phyloP scores from a whole-genome alignment of 2,888 invertebrate genomes.

The Diabrotica balteata region DNA sequence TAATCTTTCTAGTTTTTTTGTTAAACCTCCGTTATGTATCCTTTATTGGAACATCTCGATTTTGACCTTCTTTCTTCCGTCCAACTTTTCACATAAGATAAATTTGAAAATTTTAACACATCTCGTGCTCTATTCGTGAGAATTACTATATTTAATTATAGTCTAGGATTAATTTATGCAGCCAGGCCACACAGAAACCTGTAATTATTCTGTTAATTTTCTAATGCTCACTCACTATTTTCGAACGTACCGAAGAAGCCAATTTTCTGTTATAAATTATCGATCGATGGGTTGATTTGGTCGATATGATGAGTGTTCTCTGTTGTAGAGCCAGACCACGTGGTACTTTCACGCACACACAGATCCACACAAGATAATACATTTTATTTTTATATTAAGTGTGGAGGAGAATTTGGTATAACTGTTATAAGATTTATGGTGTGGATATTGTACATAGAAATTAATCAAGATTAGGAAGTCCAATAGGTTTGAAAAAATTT shows the following conservation, averaged over 20 bases:
- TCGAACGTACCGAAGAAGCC: constrained; percentile 27
- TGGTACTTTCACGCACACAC: constrained; percentile 23
- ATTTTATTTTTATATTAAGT: constrained; percentile 11
- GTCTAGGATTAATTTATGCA: constrained; percentile 28
- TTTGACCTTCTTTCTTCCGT: constrained; percentile 24
- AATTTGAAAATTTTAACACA: constrained; percentile 33
- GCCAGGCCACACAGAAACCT: constrained; percentile 27
- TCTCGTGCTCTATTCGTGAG: constrained; percentile 31
- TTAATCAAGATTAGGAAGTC: too few relatives aligned
- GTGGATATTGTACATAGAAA: too few relatives aligned
- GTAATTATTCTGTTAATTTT: constrained; percentile 26
- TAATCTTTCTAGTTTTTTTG: constrained; percentile 5
- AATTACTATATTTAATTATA: constrained; percentile 36
- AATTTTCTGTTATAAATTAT: constrained; percentile 31
- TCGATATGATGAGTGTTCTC: constrained; percentile 21
- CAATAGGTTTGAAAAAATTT: too few relatives aligned
- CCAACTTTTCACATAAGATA: constrained; percentile 24
- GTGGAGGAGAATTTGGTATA: neutral
- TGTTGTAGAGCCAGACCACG: constrained; percentile 7
- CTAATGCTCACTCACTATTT: constrained; percentile 27
- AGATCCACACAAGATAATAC: constrained; percentile 3
- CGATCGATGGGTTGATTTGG: constrained; percentile 19
- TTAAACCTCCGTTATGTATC: constrained; percentile 16
- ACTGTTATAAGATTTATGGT: too few relatives aligned
- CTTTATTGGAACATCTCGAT: constrained; percentile 28